phyloP scores from a whole-genome alignment of 2,797 vertebrate species.

The Threskiornis aethiopicus region DNA sequence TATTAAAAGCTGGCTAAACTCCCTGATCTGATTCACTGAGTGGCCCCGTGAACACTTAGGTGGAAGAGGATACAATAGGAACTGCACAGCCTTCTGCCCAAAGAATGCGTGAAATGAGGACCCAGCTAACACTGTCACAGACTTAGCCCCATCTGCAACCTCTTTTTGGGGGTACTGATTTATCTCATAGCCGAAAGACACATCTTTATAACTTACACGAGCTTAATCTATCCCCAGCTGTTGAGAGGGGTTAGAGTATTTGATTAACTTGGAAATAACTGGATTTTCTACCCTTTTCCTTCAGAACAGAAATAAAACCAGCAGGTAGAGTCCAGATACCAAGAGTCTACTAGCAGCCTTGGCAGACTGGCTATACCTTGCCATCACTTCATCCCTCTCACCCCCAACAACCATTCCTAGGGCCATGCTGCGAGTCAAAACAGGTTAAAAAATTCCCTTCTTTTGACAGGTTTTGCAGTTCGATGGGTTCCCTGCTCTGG shows the following conservation, averaged over 20 bases:
- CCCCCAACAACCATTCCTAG: background rate
- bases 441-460: background rate
- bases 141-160: background rate
- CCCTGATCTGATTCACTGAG: background rate
- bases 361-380: background rate
- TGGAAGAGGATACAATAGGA: background rate
- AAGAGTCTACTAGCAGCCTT: background rate
- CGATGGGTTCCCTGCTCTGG: background rate
- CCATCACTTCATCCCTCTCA: background rate
- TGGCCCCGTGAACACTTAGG: background rate
- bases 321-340: background rate
- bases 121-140: background rate
- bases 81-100: background rate
- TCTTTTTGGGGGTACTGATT: background rate
- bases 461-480: background rate
- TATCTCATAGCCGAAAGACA: background rate
- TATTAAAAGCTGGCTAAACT: background rate
- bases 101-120: background rate
- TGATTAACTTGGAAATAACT: background rate
- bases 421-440: background rate
- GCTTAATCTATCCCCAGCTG: background rate
- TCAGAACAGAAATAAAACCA: background rate
- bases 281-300: background rate
- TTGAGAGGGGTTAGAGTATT: background rate
- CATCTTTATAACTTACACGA: background rate